Evolutionary conservation across 1,140 invertebrate genomes (phyloP).

Genomic region (Lordiphosa clarofinis): DNA sequence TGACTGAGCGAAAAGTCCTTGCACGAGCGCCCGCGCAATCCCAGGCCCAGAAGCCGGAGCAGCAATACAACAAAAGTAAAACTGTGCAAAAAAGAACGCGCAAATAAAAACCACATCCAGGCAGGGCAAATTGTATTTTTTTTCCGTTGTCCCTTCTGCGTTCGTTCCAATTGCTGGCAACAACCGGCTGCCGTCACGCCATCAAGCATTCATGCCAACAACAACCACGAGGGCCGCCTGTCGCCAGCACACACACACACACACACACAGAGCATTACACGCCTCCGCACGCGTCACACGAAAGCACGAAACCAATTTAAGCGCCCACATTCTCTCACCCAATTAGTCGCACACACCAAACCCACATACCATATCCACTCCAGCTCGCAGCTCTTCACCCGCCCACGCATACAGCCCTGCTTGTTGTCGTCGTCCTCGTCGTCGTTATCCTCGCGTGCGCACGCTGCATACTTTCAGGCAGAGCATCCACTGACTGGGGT

Average conservation of each 20-base stretch:
- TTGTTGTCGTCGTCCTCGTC: conserved; percentile 39
- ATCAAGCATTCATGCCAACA: conserved; percentile 73
- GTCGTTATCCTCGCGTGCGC: conserved; percentile 71
- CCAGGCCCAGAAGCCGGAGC: conserved; percentile 30
- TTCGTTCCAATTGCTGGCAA: conserved; percentile 71
- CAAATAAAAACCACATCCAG: conserved; percentile 66
- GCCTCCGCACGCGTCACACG: conserved; percentile 75
- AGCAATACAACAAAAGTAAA: conserved; percentile 52
- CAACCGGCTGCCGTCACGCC: conserved; percentile 75
- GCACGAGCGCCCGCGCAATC: conserved; percentile 55
- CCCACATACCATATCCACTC: conserved; percentile 16
- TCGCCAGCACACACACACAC: conserved; percentile 40
- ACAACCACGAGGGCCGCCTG: conserved; percentile 35
- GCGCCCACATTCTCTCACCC: conserved; percentile 76
- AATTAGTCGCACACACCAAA: conserved; percentile 71
- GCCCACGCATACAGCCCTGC: conserved; percentile 23
- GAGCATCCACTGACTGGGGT: conserved; percentile 5
- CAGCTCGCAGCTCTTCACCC: conserved; percentile 5
- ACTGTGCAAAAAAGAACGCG: conserved; percentile 28
- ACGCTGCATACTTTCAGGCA: conserved; percentile 62
- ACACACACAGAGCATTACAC: conserved; percentile 59
- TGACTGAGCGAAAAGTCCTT: conserved; percentile 49
- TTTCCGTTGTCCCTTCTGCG: conserved; percentile 26
- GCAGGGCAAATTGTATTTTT: conserved; percentile 63
- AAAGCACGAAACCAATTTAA: conserved; percentile 78